A percentile compares a stretch with the other conserved stretches of the same genome.
phyloP scores from a whole-genome alignment of 1,140 invertebrate genomes.

The Choristoneura fumiferana region DNA sequence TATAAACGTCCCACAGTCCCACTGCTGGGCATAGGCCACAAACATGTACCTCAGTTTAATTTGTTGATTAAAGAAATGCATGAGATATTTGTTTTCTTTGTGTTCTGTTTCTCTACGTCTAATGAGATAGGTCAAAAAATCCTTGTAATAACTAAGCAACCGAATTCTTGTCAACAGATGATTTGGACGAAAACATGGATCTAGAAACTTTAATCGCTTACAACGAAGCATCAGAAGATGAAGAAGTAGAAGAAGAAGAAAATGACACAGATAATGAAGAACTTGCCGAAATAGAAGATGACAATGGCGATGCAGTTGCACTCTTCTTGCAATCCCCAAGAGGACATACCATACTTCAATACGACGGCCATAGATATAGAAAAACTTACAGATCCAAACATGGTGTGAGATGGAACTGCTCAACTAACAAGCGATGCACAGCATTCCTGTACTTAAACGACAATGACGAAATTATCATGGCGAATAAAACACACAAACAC shows the following conservation, averaged over 20 bases:
- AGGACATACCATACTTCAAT: constrained; percentile 49
- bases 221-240: not conserved
- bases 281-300: not conserved
- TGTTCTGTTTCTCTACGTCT: too few relatives aligned
- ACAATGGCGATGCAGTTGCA: constrained; percentile 28
- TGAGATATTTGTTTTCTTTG: too few relatives aligned
- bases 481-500: constrained; percentile 40
- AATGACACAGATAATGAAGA: too few relatives aligned
- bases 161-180: not conserved
- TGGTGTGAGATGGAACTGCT: constrained; percentile 54
- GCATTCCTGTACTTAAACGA: constrained; percentile 50
- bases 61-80: too few relatives aligned
- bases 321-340: constrained; percentile 45
- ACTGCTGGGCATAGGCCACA: too few relatives aligned
- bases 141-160: not conserved
- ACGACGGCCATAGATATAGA: constrained; percentile 48
- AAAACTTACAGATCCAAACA: constrained; percentile 43
- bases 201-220: not conserved
- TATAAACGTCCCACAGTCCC: too few relatives aligned
- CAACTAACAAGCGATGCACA: constrained; percentile 38
- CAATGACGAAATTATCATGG: constrained; percentile 50
- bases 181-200: not conserved
- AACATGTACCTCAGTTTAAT: too few relatives aligned
- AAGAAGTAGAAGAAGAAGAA: not conserved
- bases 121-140: not conserved